Percentiles rank a stretch among this genome's conserved stretches.
These are phyloP conservation scores for Phalera bucephala DNA, from an alignment of 2,888 invertebrate species.

Conservation along the genomic window DNA sequence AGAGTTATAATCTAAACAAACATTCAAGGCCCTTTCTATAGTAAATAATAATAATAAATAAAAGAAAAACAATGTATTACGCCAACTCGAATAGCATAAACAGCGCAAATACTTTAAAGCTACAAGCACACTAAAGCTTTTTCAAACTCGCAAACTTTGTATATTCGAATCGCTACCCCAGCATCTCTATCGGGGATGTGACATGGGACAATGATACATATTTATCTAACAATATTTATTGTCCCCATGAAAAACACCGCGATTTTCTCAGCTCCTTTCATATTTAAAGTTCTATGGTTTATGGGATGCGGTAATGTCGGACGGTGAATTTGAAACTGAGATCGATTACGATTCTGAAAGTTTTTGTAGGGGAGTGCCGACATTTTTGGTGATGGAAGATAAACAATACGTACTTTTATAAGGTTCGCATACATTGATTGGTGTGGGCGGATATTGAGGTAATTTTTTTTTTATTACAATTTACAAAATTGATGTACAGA, in stretches of 20 bases:
- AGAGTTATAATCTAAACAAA: too few species aligned
- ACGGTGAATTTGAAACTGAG: constrained; percentile 22
- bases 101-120: neutral
- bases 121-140: constrained; percentile 4
- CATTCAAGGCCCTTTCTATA: too few species aligned
- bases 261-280: constrained; percentile 64
- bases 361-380: neutral
- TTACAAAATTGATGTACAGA: too few species aligned
- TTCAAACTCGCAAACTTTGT: constrained; percentile 43
- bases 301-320: constrained; percentile 48
- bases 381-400: neutral
- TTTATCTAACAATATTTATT: constrained; percentile 80
- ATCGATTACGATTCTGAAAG: neutral
- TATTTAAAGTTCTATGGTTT: constrained; percentile 74
- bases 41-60: too few species aligned
- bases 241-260: constrained; percentile 56
- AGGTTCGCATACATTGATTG: too few species aligned
- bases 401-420: neutral
- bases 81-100: too few species aligned
- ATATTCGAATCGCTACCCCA: constrained; percentile 59
- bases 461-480: too few species aligned
- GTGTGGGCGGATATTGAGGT: too few species aligned
- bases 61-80: too few species aligned
- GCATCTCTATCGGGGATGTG: constrained; percentile 48
- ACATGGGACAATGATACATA: constrained; percentile 76